Percentiles rank a stretch among this genome's conserved stretches.
Evolutionary conservation across 2,113 vertebrate species (phyloP).

Genomic region (Callipepla squamata): DNA sequence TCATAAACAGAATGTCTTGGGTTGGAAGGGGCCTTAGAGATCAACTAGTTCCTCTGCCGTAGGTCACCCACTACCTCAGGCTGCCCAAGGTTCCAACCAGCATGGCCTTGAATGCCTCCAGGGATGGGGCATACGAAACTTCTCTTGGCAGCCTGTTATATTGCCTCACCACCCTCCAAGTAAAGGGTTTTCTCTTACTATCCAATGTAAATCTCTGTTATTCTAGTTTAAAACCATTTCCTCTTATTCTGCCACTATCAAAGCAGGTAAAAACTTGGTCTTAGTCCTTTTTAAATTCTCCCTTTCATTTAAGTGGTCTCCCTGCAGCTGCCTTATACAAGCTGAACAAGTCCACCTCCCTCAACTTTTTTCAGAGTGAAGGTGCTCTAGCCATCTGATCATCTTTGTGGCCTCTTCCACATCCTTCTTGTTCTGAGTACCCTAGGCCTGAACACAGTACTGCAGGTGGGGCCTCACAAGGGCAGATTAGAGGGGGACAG

Average conservation of each 20-base stretch:
- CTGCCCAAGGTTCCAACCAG: neutral
- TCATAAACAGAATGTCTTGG: neutral
- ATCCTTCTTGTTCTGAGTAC: neutral
- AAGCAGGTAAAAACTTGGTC: neutral
- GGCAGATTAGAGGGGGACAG: neutral
- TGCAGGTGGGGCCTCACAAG: neutral
- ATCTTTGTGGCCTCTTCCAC: neutral
- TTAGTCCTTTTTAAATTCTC: neutral
- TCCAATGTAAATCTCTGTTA: neutral
- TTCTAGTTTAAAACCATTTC: neutral
- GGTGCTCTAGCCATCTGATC: neutral
- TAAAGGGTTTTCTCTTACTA: neutral
- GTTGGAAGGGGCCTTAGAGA: neutral
- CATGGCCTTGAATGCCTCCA: neutral
- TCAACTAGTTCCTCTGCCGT: neutral
- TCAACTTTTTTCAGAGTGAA: neutral
- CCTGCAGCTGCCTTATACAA: neutral
- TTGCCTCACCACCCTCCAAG: neutral
- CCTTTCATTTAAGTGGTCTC: neutral
- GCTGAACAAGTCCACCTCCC: neutral
- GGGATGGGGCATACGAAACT: neutral
- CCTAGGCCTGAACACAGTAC: neutral
- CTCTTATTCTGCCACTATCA: neutral
- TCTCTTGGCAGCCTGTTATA: neutral
- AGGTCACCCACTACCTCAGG: neutral